Base-by-base conservation (phyloP, 2,113 vertebrate species). In the Caranx melampygus region DNA sequence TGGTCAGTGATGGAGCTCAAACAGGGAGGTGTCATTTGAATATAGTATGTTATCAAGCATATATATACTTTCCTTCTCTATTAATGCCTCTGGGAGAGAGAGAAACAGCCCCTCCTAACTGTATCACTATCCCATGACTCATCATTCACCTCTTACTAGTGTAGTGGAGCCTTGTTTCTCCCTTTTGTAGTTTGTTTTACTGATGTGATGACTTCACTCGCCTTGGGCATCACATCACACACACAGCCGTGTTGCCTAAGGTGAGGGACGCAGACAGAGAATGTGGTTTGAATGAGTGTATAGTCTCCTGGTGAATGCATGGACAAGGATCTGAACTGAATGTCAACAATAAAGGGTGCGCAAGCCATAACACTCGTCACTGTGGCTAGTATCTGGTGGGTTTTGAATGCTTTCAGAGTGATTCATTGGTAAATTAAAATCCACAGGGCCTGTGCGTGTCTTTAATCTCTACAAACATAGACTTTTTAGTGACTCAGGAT, bases 161-260 rank as follows among this genome's bases (percentile, higher is more conserved):
- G 62, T 65, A 63, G 60, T n/a, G 68, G 57, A 68, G 61, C 42
- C 49, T 54, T 49, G 49, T 87, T 73, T 78, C 75, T 76, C 81
- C 61, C 75, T 79, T 44, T 44, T 83, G 74, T 2, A 44, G 61
- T 73, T 86, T 87, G 78, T 69, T 87, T 85, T 65, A 79, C 81
- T 89, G 83, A 89, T 77, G 80, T 75, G 80, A 88, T 80, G 76
- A 76, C 79, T 83, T 83, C 54, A 69, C 37, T 72, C 34, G 79
- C 82, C 79, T 64, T 42, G 72, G 77, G 87, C 79, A 37, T 31
- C 47, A 72, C 82, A 81, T 82, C 72, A 72, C 67, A 81, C 68
- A 52, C 52, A 51, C 7, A 44, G 62, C 62, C 64, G 60, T 20
- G 51, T 59, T 63, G 72, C 79, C 74, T n/a, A 72, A 77, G 83